Conservation (phyloP, 2,888 invertebrate species). For the Callinectes sapidus region DNA sequence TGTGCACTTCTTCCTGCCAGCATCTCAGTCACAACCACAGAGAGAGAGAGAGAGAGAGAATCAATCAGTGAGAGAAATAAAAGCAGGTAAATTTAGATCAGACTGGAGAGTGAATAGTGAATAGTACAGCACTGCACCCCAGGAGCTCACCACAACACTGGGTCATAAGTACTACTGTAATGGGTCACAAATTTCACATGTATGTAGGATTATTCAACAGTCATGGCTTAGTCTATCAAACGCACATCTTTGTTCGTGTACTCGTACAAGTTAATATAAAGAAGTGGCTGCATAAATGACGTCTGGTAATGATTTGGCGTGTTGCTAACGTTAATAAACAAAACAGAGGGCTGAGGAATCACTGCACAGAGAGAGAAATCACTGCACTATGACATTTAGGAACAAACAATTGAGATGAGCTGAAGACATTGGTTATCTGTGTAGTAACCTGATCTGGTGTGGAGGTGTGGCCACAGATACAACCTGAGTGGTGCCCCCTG, state of each 20-base stretch:
- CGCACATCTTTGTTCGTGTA: background rate
- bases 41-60: no score
- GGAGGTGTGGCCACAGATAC: background rate
- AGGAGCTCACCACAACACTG: slow-evolving; percentile 2
- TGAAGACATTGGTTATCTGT: background rate
- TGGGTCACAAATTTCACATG: background rate
- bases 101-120: background rate
- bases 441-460: background rate
- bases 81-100: background rate
- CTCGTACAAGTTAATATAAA: background rate
- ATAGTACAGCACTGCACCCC: background rate
- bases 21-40: background rate
- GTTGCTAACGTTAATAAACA: background rate
- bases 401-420: background rate
- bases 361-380: background rate
- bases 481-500: background rate
- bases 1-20: background rate
- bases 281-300: background rate
- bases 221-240: slow-evolving; percentile 16
- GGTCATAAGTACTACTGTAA: slow-evolving; percentile 13
- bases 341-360: background rate
- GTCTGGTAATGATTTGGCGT: background rate
- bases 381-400: background rate
- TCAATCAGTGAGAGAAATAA: background rate
- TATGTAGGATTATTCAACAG: background rate